These are phyloP conservation scores for Vannuccia rotundouncinata DNA, from an alignment of 2,888 invertebrate genomes.

Conservation along the genomic window DNA sequence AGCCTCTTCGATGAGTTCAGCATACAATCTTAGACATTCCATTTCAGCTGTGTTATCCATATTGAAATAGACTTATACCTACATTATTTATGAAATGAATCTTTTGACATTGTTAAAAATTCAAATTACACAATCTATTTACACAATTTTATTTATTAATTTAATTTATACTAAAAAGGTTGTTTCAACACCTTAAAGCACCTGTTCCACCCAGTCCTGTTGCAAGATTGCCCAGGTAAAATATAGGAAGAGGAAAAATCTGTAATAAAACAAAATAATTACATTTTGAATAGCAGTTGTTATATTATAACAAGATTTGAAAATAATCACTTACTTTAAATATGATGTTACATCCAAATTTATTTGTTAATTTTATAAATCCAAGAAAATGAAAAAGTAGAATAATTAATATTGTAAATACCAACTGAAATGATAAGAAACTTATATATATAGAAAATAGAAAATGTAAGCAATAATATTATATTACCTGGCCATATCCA, in stretches of 20 bases:
- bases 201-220: background rate
- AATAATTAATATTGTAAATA: background rate
- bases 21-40: too few species aligned
- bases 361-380: background rate
- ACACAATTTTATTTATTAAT: too few species aligned
- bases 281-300: background rate
- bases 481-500: background rate
- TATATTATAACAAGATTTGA: background rate
- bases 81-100: too few species aligned
- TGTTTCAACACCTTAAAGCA: background rate
- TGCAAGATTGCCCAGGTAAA: background rate
- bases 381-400: background rate
- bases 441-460: too few species aligned
- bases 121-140: too few species aligned
- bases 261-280: background rate
- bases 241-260: slow-evolving; percentile 13
- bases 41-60: too few species aligned
- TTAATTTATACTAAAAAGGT: too few species aligned
- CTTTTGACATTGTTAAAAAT: too few species aligned
- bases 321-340: background rate
- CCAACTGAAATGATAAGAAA: background rate
- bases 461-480: background rate
- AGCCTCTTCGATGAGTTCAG: too few species aligned
- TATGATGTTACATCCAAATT: background rate
- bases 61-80: too few species aligned